Evolutionary conservation across 2,888 invertebrate species (phyloP).

Genomic region (Spialia ferax): DNA sequence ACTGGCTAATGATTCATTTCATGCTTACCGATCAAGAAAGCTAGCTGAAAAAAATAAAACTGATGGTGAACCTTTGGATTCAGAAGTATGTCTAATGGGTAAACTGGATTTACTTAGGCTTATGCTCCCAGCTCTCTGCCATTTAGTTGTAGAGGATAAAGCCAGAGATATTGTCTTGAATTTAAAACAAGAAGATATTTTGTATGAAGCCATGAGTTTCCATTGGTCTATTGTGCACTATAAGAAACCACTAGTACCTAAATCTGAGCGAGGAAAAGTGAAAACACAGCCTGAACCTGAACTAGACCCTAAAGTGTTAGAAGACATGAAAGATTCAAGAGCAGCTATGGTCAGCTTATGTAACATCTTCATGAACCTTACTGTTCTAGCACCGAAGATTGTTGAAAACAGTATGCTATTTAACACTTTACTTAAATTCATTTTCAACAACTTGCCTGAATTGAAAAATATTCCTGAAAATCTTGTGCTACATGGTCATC

Average conservation of each 20-base stretch:
- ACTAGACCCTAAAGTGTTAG: slow-evolving; percentile 90
- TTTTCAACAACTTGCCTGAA: slow-evolving; percentile 94
- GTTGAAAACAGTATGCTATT: slow-evolving; percentile 93
- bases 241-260: slow-evolving; percentile 93
- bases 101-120: slow-evolving; percentile 92
- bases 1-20: slow-evolving; percentile 93
- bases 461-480: slow-evolving; percentile 94
- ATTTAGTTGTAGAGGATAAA: slow-evolving; percentile 96
- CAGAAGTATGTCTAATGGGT: slow-evolving; percentile 78
- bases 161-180: slow-evolving; percentile 93
- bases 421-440: slow-evolving; percentile 93
- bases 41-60: slow-evolving; percentile 89
- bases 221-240: slow-evolving; percentile 96
- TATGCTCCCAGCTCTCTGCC: slow-evolving; percentile 95
- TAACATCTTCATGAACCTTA: slow-evolving; percentile 97
- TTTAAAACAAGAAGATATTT: slow-evolving; percentile 92
- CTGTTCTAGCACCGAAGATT: slow-evolving; percentile 94
- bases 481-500: slow-evolving; percentile 94
- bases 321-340: slow-evolving; percentile 94
- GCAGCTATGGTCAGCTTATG: slow-evolving; percentile 95
- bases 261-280: slow-evolving; percentile 92
- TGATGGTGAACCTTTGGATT: slow-evolving; percentile 83
- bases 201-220: slow-evolving; percentile 92
- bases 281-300: slow-evolving; percentile 92
- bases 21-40: slow-evolving; percentile 89